These are phyloP conservation scores for Drosophila murphyi DNA, from an alignment of 1,140 invertebrate genomes.

Conservation along the genomic window DNA sequence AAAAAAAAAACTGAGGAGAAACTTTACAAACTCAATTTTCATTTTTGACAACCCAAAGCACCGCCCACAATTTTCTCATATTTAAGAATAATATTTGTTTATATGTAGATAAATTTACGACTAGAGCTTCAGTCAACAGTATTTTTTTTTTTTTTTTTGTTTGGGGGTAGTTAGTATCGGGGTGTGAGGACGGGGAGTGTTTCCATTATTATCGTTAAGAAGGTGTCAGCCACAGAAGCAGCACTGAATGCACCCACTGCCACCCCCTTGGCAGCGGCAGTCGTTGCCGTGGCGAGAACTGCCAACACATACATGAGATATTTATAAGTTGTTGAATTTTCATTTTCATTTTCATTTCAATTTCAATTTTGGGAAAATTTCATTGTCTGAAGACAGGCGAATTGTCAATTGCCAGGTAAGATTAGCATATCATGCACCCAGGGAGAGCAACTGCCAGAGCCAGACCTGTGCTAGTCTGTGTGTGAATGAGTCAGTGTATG, in stretches of 20 bases:
- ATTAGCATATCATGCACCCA: slow-evolving; percentile 71
- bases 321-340: slow-evolving; percentile 77
- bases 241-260: slow-evolving; percentile 11
- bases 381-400: slow-evolving; percentile 70
- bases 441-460: slow-evolving; percentile 26
- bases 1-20: slow-evolving; percentile 43
- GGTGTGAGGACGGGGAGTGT: slow-evolving; percentile 26
- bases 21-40: slow-evolving; percentile 79
- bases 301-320: slow-evolving; percentile 47
- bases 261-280: slow-evolving; percentile 6
- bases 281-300: slow-evolving; percentile 21
- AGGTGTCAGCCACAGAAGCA: slow-evolving; percentile 66
- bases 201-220: slow-evolving; percentile 55
- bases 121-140: slow-evolving; percentile 42
- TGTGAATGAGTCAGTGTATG: neutral
- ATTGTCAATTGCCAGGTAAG: slow-evolving; percentile 67
- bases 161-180: neutral
- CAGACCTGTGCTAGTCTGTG: neutral
- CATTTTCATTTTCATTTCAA: slow-evolving; percentile 66
- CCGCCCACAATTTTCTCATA: slow-evolving; percentile 75
- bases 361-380: slow-evolving; percentile 72
- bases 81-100: slow-evolving; percentile 82
- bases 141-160: slow-evolving; percentile 4
- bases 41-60: slow-evolving; percentile 63
- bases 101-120: slow-evolving; percentile 74